Conservation (phyloP, 2,888 invertebrate species). For the Eudasyphora cyanicolor region DNA sequence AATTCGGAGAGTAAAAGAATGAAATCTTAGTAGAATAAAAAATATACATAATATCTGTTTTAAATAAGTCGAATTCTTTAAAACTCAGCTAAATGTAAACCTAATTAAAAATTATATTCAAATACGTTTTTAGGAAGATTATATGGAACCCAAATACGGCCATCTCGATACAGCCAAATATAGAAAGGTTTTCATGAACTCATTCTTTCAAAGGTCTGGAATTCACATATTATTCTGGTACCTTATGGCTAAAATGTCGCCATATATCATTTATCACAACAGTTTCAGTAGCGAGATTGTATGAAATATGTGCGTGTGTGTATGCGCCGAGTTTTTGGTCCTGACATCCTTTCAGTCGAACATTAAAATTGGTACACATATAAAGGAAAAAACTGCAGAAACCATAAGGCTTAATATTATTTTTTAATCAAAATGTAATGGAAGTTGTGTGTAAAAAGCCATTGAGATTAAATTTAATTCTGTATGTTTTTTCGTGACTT, state of each 20-base stretch:
- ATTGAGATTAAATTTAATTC: constrained; percentile 18
- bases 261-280: constrained; percentile 28
- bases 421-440: constrained; percentile 37
- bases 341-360: not conserved
- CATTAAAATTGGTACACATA: constrained; percentile 4
- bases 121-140: too few species aligned
- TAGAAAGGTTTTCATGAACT: not conserved
- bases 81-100: not conserved
- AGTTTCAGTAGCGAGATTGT: not conserved
- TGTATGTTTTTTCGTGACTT: not conserved
- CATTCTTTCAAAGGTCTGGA: constrained; percentile 1
- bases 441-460: not conserved
- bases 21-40: not conserved
- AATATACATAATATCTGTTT: too few species aligned
- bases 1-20: not conserved
- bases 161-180: too few species aligned
- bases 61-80: not conserved
- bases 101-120: too few species aligned
- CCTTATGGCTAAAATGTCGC: constrained; percentile 24
- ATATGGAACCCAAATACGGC: too few species aligned
- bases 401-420: constrained; percentile 38
- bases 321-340: not conserved
- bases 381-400: constrained; percentile 10
- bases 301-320: not conserved
- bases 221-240: not conserved